Base-by-base conservation (phyloP, 2,888 invertebrate genomes). In the Erebia aethiops region DNA sequence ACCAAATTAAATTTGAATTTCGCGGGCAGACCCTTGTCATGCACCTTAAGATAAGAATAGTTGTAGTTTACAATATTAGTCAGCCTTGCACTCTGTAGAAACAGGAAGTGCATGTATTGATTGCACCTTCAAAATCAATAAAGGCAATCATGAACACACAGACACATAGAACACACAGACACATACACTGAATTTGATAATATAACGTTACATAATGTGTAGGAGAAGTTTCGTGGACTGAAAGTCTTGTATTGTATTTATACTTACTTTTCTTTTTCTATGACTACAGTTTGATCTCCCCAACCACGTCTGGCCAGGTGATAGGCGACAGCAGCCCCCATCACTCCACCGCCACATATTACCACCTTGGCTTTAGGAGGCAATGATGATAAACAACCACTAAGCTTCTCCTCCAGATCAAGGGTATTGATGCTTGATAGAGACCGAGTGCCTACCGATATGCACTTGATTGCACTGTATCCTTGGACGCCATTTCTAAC, bases 241-340 rank as follows among this genome's bases (percentile, higher is more conserved):
- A n/a, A n/a, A n/a, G n/a, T n/a, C n/a, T 5, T 43, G 14, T 7
- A 62, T 1, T 21, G 41, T n/a, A 58, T 35, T 58, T 46, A 8
- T 43, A 72, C 86, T 90, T 89, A 97, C 97, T 95, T 95, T 84
- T 97, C 97, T 90, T 97, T 97, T 85, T 99, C 98, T 57, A 99
- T 90, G 0, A 99, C 88, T 18, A 98, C 91, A 1, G 98, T 97
- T 76, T 97, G 95, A 41, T 94, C 92, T 10, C 97, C 97, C 96
- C 97, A 97, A 67, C 98, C 98, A 76, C 96, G 90, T 79, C 95
- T 92, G 0, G 97, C 96, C 61, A 99, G 91, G 86, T 98, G 97
- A 86, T 98, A 98, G 13, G 98, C 98, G 10, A 98, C 97, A 2
- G 98, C 97, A 11, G 97, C 96, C 5, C 98, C 98, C 94, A 98